A percentile compares a stretch with the other conserved stretches of the same genome.
Evolutionary conservation across 2,888 invertebrate species (phyloP).

Genomic region (Andrena chrysosceles): DNA sequence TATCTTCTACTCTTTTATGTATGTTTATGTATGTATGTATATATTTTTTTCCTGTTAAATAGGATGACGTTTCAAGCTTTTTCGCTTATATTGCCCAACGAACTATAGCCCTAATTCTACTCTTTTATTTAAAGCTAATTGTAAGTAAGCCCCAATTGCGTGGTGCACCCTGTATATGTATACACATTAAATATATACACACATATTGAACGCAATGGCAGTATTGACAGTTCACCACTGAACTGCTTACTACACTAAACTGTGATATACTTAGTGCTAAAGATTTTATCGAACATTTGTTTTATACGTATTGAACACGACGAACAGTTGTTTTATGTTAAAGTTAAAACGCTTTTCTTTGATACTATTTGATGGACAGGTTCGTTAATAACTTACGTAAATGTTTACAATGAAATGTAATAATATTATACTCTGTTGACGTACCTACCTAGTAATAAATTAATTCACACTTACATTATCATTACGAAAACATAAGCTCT

Average conservation of each 20-base stretch:
- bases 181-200: too few relatives aligned
- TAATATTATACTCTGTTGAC: neutral
- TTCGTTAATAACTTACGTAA: constrained; percentile 17
- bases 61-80: too few relatives aligned
- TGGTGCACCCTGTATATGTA: neutral
- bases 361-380: constrained; percentile 5
- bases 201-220: neutral
- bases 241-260: neutral
- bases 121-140: too few relatives aligned
- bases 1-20: too few relatives aligned
- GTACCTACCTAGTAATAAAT: neutral
- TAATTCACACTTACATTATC: neutral
- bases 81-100: too few relatives aligned
- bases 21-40: too few relatives aligned
- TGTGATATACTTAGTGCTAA: neutral
- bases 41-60: too few relatives aligned
- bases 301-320: neutral
- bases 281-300: neutral
- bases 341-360: neutral
- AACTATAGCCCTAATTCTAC: too few relatives aligned
- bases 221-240: neutral
- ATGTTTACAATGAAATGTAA: constrained; percentile 15
- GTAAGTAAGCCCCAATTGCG: too few relatives aligned
- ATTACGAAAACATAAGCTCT: neutral
- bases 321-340: neutral